Evolutionary conservation across 2,888 invertebrate genomes (phyloP).

Genomic region (Halictus ligatus): DNA sequence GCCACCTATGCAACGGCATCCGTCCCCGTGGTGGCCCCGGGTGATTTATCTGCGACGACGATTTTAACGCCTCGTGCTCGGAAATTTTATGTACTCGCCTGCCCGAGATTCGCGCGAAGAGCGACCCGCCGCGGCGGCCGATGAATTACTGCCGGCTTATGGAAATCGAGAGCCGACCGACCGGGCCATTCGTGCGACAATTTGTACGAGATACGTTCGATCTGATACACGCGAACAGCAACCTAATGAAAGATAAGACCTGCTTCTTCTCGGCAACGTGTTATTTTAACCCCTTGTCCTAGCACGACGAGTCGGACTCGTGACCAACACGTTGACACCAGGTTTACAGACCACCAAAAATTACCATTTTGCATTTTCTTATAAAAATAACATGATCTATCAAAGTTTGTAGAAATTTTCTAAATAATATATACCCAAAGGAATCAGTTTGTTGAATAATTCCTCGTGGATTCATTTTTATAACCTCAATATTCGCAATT

Average conservation of each 20-base stretch:
- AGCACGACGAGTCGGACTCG: background rate
- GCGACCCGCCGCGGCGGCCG: background rate
- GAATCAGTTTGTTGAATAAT: too few species aligned
- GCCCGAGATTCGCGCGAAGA: background rate
- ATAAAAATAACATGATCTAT: too few species aligned
- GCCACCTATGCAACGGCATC: conserved; percentile 39
- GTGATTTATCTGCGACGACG: conserved; percentile 47
- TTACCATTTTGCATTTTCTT: too few species aligned
- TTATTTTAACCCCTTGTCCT: background rate
- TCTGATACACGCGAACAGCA: background rate
- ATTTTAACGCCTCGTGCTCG: conserved; percentile 25
- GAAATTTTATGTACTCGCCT: conserved; percentile 36
- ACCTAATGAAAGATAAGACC: background rate
- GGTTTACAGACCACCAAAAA: too few species aligned
- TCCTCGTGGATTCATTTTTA: too few species aligned
- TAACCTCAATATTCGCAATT: too few species aligned
- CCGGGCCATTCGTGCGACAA: background rate
- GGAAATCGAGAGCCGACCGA: conserved; percentile 1
- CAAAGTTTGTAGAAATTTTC: too few species aligned
- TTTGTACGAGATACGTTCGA: background rate
- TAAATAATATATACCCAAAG: too few species aligned
- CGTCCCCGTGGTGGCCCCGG: conserved; percentile 5
- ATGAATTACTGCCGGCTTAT: conserved; percentile 23
- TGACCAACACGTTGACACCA: too few species aligned
- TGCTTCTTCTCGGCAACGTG: background rate